Conservation (phyloP, 2,113 vertebrate species). For the Syngnathus typhle region DNA sequence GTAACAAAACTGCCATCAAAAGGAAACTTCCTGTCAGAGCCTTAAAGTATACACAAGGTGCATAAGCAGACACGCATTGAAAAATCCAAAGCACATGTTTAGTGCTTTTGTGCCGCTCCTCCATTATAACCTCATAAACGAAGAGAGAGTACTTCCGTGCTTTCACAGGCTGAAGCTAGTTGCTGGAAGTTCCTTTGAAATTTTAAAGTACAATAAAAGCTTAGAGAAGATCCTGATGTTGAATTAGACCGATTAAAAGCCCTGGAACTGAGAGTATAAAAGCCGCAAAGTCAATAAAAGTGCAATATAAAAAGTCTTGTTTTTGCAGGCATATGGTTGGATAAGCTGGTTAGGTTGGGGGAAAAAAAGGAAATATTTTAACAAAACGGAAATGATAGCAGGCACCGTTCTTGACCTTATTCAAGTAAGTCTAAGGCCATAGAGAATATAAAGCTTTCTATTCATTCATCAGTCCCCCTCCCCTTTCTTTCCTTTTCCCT, state of each 20-base stretch:
- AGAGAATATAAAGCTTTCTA: conserved; percentile 54
- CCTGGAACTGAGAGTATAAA: background rate
- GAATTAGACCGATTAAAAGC: background rate
- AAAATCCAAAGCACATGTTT: conserved; percentile 58
- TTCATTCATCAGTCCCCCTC: conserved; percentile 41
- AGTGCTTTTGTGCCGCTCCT: conserved; percentile 37
- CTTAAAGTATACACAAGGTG: conserved; percentile 30
- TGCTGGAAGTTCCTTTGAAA: conserved; percentile 29
- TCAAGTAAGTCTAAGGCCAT: conserved; percentile 48
- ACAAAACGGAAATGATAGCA: conserved; percentile 45
- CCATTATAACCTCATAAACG: conserved; percentile 49
- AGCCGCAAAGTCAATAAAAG: background rate
- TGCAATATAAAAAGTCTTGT: background rate
- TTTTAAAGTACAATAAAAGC: conserved; percentile 22
- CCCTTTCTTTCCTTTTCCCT: conserved; percentile 48
- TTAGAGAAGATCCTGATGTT: conserved; percentile 4
- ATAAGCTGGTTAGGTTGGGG: background rate
- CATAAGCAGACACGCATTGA: conserved; percentile 26
- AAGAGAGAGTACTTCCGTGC: conserved; percentile 33
- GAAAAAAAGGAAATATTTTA: conserved; percentile 8
- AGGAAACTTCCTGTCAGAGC: conserved; percentile 44
- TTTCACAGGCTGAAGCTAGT: conserved; percentile 28
- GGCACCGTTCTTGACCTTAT: conserved; percentile 37
- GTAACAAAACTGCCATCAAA: conserved; percentile 46
- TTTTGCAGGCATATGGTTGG: background rate